Base-by-base conservation (phyloP, 1,140 invertebrate species). In the Whitmania pigra region DNA sequence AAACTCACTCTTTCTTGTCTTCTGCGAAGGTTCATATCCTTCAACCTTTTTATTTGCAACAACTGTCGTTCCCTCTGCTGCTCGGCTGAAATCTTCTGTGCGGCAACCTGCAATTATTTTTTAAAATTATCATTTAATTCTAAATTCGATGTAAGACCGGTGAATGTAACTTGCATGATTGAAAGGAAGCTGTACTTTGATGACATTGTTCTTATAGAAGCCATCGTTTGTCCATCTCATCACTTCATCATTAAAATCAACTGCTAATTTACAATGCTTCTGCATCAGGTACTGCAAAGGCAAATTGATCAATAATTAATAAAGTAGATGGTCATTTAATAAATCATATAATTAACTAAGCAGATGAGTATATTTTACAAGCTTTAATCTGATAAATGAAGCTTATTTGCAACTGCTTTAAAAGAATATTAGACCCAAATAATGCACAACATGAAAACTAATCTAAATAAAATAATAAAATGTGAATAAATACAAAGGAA, bases 41-140 rank as follows among this genome's bases (percentile, higher is more conserved):
- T 79, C 29, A 94, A 82, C 72, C 91, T 84, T 67, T 87, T 83
- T 0, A 90, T 90, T 75, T 93, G 85, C 80, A 94, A 91, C 40
- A 89, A 87, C 74, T 91, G 88, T 75, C 90, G 85, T 80, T 93
- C 90, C 78, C 89, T 89, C 80, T 91, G 90, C 79, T 93, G 90
- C 79, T 93, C 90, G 27, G 80, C 75, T 25, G 79, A 80, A 43
- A 84, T 81, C 72, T 84, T 83, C 72, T 80, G 82, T 22, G 84
- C 75, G 70, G 86, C 83, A n/a, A 72, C 63, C 77, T 78, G 72
- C 15, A 70, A 75, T n/a, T 36, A 36, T 36, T 36, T 36, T 36
- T 63, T 5, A 15, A 71, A 31, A 15, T 53, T 54, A 49, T 7
- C 0, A 11, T 49, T 49, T 49, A 11, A 49, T 49, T 27, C 2